Base-by-base conservation (phyloP, 2,113 vertebrate genomes). In the Mystacornis crossleyi region DNA sequence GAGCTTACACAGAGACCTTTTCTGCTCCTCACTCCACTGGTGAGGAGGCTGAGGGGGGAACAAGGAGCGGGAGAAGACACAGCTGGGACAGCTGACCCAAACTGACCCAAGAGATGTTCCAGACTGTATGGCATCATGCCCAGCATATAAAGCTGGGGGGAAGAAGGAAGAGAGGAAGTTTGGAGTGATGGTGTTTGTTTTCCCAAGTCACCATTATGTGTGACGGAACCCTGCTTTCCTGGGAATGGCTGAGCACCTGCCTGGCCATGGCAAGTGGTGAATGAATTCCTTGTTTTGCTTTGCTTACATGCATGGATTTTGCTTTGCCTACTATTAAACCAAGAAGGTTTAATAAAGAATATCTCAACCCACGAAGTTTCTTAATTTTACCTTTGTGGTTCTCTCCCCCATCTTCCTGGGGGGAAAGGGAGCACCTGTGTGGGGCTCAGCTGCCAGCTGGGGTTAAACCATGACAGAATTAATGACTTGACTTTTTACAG, bases 11-110 rank as follows among this genome's bases (percentile, higher is more conserved):
- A 12, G 45, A 38, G 15, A 23, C 29, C 8, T 58, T 33, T 34
- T 26, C 40, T 80, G 21, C 12, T 57, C 21, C 4, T 45, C 6
- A 10, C 3, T 6, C 7, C 6, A 6, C 18, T 0, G 0, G 28
- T 1, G 7, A 51, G 33, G 19, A 25, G 45, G 24, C 28, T 58
- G 40, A 5, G 45, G 4, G 6, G 4, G 16, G 8, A 20, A 6
- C 16, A 21, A 34, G 17, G 24, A 74, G 8, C 31, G 29, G 24
- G 28, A 33, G 38, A 12, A 25, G 38, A 42, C 29, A 18, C 29
- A 82, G 53, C 45, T 45, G n/a, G 28, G 24, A 66, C 33, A 38
- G 16, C 70, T 75, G 60, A 18, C 5, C 25, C 26, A 14, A 31
- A 0, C 25, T 64, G 58, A 45, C 28, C 16, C 14, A 34, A 21